These are phyloP conservation scores for Melanostoma mellinum DNA, from an alignment of 2,888 invertebrate genomes.

Conservation along the genomic window DNA sequence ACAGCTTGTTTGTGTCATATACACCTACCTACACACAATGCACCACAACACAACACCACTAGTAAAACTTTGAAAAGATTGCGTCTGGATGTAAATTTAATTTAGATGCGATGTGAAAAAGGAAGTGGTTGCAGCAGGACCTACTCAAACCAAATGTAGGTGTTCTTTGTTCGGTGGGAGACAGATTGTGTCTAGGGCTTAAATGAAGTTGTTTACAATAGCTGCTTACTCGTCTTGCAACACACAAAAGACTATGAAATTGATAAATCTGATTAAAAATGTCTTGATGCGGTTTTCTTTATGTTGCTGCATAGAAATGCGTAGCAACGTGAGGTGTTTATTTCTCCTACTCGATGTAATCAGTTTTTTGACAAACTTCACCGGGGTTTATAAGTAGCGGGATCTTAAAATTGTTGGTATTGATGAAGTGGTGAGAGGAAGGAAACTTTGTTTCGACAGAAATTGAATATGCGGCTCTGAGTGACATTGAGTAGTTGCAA, in stretches of 20 bases:
- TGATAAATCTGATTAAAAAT: slow-evolving; percentile 59
- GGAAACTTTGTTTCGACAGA: too few species aligned
- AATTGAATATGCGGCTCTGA: too few species aligned
- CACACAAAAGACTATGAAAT: slow-evolving; percentile 22
- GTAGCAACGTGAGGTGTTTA: too few species aligned
- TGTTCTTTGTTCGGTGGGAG: slow-evolving; percentile 40
- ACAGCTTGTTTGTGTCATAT: slow-evolving; percentile 30
- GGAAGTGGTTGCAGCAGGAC: slow-evolving; percentile 4
- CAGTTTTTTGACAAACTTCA: too few species aligned
- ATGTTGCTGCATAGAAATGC: neutral
- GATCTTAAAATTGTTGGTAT: too few species aligned
- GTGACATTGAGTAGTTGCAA: too few species aligned
- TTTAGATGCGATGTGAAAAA: slow-evolving; percentile 55
- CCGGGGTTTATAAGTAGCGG: too few species aligned
- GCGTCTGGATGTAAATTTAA: slow-evolving; percentile 69
- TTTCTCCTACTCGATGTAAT: too few species aligned
- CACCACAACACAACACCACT: neutral
- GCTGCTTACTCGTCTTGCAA: neutral
- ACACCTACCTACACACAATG: neutral
- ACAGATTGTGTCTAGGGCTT: neutral
- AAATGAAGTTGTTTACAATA: slow-evolving; percentile 32
- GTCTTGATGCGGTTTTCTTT: slow-evolving; percentile 25
- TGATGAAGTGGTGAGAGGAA: too few species aligned
- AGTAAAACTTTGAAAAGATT: slow-evolving; percentile 20
- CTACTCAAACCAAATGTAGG: neutral